Percentiles rank a stretch among this genome's conserved stretches.
These are phyloP conservation scores for Myodes glareolus DNA, from an alignment of 2,113 vertebrate genomes.

Conservation along the genomic window DNA sequence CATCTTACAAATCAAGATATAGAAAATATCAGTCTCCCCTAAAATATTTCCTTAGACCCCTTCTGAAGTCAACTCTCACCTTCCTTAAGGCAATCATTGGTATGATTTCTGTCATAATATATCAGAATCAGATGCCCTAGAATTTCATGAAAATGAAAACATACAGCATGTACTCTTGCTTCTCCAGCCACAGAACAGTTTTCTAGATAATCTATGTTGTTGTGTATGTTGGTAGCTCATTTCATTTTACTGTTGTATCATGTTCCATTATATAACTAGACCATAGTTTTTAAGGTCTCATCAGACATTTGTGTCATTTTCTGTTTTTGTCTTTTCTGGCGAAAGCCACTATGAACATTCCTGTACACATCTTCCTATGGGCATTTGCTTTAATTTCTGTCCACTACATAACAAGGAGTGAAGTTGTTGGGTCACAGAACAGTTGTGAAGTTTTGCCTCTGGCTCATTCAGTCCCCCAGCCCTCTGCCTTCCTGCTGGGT, in stretches of 20 bases:
- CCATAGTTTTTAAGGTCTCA: not conserved
- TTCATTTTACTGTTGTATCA: slow-evolving; percentile 28
- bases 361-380: not conserved
- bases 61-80: not conserved
- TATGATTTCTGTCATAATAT: slow-evolving; percentile 28
- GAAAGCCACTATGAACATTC: not conserved
- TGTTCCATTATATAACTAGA: slow-evolving; percentile 36
- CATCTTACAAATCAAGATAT: slow-evolving; percentile 43
- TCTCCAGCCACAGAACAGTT: not conserved
- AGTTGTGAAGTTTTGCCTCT: not conserved
- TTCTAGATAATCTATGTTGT: slow-evolving; percentile 19
- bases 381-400: slow-evolving; percentile 29
- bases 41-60: not conserved
- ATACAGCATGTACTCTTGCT: not conserved
- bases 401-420: not conserved
- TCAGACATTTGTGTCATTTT: slow-evolving; percentile 26
- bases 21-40: not conserved
- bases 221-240: slow-evolving; percentile 14
- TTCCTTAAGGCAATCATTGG: not conserved
- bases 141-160: slow-evolving; percentile 51
- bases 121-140: slow-evolving; percentile 18
- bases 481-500: not conserved
- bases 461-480: not conserved
- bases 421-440: not conserved
- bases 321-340: slow-evolving; percentile 13